Evolutionary conservation across 2,797 vertebrate genomes (phyloP).

Genomic region (Bradypus variegatus): DNA sequence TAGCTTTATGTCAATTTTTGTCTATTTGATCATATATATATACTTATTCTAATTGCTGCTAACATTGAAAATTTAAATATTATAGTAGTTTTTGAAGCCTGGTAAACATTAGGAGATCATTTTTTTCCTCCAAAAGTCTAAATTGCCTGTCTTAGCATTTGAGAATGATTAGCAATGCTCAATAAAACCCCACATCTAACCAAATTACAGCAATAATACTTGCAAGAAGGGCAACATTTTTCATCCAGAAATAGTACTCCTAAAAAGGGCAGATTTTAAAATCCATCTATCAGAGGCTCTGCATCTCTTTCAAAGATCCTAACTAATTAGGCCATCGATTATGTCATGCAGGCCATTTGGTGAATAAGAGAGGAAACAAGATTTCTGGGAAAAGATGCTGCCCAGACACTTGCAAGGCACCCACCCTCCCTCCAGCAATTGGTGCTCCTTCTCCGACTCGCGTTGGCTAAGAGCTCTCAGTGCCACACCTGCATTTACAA

Average conservation of each 20-base stretch:
- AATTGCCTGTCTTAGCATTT: neutral
- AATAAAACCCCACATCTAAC: neutral
- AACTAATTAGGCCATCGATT: slow-evolving; percentile 17
- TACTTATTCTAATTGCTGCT: neutral
- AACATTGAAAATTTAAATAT: neutral
- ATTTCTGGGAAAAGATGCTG: neutral
- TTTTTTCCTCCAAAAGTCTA: neutral
- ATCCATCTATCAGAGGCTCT: neutral
- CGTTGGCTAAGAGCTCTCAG: neutral
- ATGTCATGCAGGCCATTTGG: slow-evolving; percentile 1
- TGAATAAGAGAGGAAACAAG: slow-evolving; percentile 6
- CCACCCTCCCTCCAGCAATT: neutral
- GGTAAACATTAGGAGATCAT: neutral
- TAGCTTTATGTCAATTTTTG: neutral
- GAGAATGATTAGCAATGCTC: neutral
- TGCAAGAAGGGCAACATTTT: too few species aligned
- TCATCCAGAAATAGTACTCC: neutral
- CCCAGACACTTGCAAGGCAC: neutral
- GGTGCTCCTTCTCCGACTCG: neutral
- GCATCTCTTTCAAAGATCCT: slow-evolving; percentile 6
- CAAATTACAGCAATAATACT: neutral
- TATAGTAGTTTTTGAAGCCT: neutral
- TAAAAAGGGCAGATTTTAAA: slow-evolving; percentile 1
- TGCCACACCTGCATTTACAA: neutral
- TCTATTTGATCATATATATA: neutral